Conservation (phyloP, 1,140 invertebrate species). For the Danaus plexippus region DNA sequence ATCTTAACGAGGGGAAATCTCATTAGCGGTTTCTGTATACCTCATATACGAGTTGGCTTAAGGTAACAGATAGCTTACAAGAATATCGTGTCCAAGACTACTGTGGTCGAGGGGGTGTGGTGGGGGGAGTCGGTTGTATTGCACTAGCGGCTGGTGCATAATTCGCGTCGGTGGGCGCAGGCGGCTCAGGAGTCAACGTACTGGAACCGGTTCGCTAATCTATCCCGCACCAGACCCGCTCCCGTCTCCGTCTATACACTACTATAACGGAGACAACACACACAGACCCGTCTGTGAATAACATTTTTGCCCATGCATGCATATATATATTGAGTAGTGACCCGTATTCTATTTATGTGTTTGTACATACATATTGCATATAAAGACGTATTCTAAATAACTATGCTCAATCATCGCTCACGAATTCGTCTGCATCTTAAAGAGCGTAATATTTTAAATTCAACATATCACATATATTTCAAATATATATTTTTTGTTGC, state of each 20-base stretch:
- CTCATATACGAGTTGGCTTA: too few relatives aligned
- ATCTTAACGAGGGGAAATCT: too few relatives aligned
- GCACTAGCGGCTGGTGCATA: conserved; percentile 44
- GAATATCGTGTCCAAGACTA: conserved; percentile 20
- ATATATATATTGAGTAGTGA: conserved; percentile 2
- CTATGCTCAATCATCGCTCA: too few relatives aligned
- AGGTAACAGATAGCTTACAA: conserved; percentile 13
- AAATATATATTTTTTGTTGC: too few relatives aligned
- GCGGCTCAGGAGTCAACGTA: conserved; percentile 61
- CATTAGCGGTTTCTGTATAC: too few relatives aligned
- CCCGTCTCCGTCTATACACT: conserved; percentile 58
- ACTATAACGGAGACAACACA: conserved; percentile 57
- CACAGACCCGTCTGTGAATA: conserved; percentile 18
- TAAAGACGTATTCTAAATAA: too few relatives aligned
- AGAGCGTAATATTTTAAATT: too few relatives aligned
- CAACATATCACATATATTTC: too few relatives aligned
- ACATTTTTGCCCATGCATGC: too few relatives aligned
- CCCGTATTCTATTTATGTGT: background rate
- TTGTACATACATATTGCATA: too few relatives aligned
- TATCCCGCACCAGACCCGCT: conserved; percentile 54
- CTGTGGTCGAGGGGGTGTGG: conserved; percentile 11
- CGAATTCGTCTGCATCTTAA: too few relatives aligned
- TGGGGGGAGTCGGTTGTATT: conserved; percentile 13
- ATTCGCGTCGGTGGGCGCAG: conserved; percentile 52
- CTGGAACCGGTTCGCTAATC: conserved; percentile 67